Evolutionary conservation across 2,888 invertebrate genomes (phyloP).

Genomic region (Archaeoteleia sp.): DNA sequence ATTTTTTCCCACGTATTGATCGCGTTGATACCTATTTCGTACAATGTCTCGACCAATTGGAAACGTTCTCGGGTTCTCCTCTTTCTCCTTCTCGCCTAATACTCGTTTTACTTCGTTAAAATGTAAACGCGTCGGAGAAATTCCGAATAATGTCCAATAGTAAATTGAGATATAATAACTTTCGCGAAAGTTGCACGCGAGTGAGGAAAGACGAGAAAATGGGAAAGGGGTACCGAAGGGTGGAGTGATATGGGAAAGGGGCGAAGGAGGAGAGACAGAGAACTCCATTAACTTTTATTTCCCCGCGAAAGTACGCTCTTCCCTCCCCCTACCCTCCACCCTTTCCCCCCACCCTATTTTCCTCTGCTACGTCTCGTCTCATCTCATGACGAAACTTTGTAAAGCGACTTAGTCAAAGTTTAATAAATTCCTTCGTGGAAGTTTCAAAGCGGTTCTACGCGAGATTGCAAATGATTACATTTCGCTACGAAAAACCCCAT

Average conservation of each 20-base stretch:
- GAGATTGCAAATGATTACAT: constrained; percentile 69
- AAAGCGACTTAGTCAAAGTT: constrained; percentile 73
- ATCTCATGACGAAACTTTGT: constrained; percentile 67
- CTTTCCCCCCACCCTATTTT: constrained; percentile 38
- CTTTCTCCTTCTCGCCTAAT: constrained; percentile 5
- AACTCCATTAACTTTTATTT: constrained; percentile 74
- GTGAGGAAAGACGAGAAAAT: constrained; percentile 34
- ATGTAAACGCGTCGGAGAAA: constrained; percentile 63
- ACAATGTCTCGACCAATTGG: constrained; percentile 21
- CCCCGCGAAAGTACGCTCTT: constrained; percentile 69
- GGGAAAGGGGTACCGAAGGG: constrained; percentile 46
- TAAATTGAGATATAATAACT: constrained; percentile 73
- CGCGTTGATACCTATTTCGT: constrained; percentile 10
- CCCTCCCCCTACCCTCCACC: constrained; percentile 35
- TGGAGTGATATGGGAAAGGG: constrained; percentile 25
- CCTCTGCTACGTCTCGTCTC: constrained; percentile 29
- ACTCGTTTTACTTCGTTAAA: constrained; percentile 54
- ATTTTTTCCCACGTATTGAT: constrained; percentile 19
- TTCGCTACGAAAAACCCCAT: constrained; percentile 53
- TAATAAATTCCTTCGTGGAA: constrained; percentile 73
- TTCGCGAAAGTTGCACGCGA: constrained; percentile 65
- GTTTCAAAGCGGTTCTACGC: constrained; percentile 69
- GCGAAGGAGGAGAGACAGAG: constrained; percentile 57
- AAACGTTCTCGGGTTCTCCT: constrained; percentile 12
- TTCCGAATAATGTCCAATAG: constrained; percentile 68